Conservation (phyloP, 2,113 vertebrate genomes). For the Sceloporus undulatus region DNA sequence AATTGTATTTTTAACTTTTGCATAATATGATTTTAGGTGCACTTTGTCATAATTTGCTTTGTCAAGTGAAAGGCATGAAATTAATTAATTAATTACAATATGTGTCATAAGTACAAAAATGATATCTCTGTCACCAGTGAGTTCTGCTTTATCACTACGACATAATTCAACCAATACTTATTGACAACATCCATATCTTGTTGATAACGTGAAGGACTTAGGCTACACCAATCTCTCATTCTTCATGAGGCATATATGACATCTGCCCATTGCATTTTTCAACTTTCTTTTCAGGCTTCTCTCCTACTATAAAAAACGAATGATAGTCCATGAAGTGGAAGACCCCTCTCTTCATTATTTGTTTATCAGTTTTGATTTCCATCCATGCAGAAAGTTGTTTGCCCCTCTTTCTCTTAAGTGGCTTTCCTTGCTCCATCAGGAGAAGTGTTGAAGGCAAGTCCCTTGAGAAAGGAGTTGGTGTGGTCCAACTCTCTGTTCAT, state of each 20-base stretch:
- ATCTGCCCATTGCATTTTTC: neutral
- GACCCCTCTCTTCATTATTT: neutral
- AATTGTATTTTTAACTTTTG: neutral
- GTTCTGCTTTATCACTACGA: neutral
- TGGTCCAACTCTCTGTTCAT: no score
- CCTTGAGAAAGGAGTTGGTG: no score
- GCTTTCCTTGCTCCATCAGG: neutral
- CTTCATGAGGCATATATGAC: neutral
- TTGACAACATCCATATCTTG: rapidly evolving
- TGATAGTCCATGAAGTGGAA: neutral
- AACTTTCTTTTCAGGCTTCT: neutral
- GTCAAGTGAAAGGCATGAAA: no score
- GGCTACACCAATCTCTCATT: neutral
- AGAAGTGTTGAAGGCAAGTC: no score
- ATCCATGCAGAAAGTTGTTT: neutral
- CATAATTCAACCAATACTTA: neutral
- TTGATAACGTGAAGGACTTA: neutral
- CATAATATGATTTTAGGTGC: neutral
- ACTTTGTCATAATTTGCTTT: neutral
- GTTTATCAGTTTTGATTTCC: neutral
- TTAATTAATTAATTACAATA: neutral
- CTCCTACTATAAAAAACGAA: neutral
- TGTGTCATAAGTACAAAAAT: neutral
- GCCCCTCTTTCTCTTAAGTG: neutral
- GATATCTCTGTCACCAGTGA: neutral